Conservation (phyloP, 2,113 vertebrate genomes). For the Bostrychus sinensis region DNA sequence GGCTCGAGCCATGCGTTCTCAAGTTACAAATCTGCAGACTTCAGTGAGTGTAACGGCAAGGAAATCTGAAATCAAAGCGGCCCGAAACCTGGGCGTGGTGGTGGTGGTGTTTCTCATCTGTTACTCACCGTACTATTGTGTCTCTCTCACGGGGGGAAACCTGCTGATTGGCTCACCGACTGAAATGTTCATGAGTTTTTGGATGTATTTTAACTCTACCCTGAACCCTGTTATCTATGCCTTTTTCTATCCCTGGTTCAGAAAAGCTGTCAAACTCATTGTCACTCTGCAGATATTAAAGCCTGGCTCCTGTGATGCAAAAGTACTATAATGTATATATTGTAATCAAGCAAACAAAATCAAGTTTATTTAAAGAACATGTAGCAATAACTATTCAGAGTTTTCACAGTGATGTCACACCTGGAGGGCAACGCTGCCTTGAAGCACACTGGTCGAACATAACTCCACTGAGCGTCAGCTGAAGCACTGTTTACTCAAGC, state of each 20-base stretch:
- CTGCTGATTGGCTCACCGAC: not conserved
- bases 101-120: conserved; percentile 4
- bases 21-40: not conserved
- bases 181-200: conserved; percentile 3
- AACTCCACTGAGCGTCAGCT: too few relatives aligned
- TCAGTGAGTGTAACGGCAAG: not conserved
- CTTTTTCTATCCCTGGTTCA: conserved; percentile 6
- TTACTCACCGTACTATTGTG: conserved; percentile 1
- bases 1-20: conserved; percentile 1
- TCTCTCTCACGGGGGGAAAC: not conserved
- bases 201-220: conserved; percentile 16
- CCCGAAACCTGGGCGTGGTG: conserved; percentile 5
- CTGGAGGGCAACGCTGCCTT: too few relatives aligned
- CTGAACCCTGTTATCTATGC: conserved; percentile 4
- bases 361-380: too few relatives aligned
- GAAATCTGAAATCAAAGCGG: conserved; percentile 8
- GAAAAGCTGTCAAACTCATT: conserved; percentile 6
- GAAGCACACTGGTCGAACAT: too few relatives aligned
- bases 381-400: too few relatives aligned
- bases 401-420: too few relatives aligned
- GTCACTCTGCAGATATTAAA: conserved; percentile 2
- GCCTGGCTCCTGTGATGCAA: not conserved
- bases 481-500: too few relatives aligned
- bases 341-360: too few relatives aligned
- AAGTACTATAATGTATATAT: not conserved